Evolutionary conservation across 2,113 vertebrate genomes (phyloP), one percentile per base, ranked within the genome.

Genomic region (Trichomycterus rosablanca): DNA sequence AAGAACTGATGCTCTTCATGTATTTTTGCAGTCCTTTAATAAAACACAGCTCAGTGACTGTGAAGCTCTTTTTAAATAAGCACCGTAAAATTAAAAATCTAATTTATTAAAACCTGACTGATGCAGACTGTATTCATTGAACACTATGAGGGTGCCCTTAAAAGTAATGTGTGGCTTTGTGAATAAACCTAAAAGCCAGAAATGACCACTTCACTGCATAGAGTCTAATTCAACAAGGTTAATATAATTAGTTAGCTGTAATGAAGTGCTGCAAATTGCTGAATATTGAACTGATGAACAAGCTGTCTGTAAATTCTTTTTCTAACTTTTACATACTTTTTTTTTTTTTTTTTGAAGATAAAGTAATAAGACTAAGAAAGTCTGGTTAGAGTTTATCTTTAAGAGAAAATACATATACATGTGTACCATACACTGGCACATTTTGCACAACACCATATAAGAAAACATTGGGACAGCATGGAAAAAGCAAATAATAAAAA

Each of bases 211-310:
- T 10, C 16, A 8, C 42, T 8, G 4, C 20, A 44, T 61, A n/a
- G 2, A 18, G 20, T 11, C 49, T 48, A 55, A 56, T 22, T 16
- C 5, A 28, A 26, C 52, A 56, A 10, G 18, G 12, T 42, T 35
- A 16, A 44, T 63, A 28, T 24, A 44, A 44, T 18, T 39, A 42
- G 51, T 48, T 43, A 48, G 20, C n/a, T 63, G 15, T 65, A 56
- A 65, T 56, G 20, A 39, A 48, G 11, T 48, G 26, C 1, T 11
- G 45, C 7, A 45, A 28, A 19, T 22, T 28, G 16, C 10, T 11
- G 1, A 14, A 51, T 12, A 30, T 30, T 30, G 26, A 30, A 30
- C 12, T 9, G n/a, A 19, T 49, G 15, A 39, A 14, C 3, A 4
- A 7, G 26, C 26, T 30, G 26, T 7, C 26, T 30, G 7, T 4